Conservation (phyloP, 2,113 vertebrate species). For the Labeo rohita region DNA sequence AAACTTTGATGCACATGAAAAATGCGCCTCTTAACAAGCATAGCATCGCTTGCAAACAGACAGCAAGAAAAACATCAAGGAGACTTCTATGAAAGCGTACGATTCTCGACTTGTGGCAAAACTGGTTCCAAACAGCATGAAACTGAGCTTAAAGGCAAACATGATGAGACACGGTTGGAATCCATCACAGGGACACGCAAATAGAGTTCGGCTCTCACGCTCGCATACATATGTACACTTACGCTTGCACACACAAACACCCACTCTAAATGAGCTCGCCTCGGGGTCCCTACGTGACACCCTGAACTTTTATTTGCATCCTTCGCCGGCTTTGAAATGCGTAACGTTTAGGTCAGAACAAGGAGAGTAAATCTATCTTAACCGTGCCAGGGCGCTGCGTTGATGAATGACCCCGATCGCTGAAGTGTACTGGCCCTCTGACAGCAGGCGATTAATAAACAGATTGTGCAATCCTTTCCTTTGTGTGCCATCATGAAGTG, state of each 20-base stretch:
- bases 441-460: slow-evolving; percentile 79
- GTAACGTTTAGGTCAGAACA: slow-evolving; percentile 73
- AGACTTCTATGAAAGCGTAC: slow-evolving; percentile 62
- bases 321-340: slow-evolving; percentile 69
- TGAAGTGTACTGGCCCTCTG: slow-evolving; percentile 74
- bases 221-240: slow-evolving; percentile 61
- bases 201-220: slow-evolving; percentile 65
- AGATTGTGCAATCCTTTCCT: slow-evolving; percentile 73
- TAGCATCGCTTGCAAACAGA: slow-evolving; percentile 72
- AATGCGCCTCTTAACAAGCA: slow-evolving; percentile 72
- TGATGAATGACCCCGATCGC: slow-evolving; percentile 75
- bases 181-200: slow-evolving; percentile 68
- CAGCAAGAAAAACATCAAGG: slow-evolving; percentile 69
- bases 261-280: slow-evolving; percentile 55
- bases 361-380: slow-evolving; percentile 73
- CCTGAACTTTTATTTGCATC: slow-evolving; percentile 68
- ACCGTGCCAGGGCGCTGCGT: slow-evolving; percentile 61
- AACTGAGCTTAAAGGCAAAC: slow-evolving; percentile 74
- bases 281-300: slow-evolving; percentile 67
- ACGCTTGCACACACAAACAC: slow-evolving; percentile 57
- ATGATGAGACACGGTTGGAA: slow-evolving; percentile 73
- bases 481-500: slow-evolving; percentile 75
- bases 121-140: slow-evolving; percentile 73
- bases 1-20: slow-evolving; percentile 62
- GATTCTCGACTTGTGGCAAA: slow-evolving; percentile 66